Evolutionary conservation across 2,797 vertebrate species (phyloP).

Genomic region (Lithobates pipiens): DNA sequence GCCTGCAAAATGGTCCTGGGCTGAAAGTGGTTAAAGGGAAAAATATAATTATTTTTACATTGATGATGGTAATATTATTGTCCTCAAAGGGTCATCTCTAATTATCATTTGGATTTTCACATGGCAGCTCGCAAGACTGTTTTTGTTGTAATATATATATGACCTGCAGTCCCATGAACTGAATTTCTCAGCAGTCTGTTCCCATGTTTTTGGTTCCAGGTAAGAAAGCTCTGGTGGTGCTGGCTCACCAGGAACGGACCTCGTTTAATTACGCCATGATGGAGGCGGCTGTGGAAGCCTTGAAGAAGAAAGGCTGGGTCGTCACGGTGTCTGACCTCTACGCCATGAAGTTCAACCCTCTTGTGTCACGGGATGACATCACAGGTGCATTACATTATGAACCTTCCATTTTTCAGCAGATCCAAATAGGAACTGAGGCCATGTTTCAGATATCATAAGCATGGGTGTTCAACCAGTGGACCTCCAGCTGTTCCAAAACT

Average conservation of each 20-base stretch:
- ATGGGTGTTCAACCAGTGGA: too few species aligned
- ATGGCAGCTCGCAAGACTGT: too few species aligned
- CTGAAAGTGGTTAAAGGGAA: too few species aligned
- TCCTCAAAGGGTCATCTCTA: too few species aligned
- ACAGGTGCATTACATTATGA: constrained; percentile 66
- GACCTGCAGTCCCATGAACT: not conserved
- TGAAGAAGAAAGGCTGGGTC: constrained; percentile 72
- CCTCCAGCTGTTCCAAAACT: too few species aligned
- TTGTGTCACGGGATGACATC: constrained; percentile 80
- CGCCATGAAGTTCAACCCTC: constrained; percentile 79
- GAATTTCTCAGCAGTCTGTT: not conserved
- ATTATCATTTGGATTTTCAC: too few species aligned
- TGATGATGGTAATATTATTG: too few species aligned
- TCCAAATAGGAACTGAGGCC: not conserved
- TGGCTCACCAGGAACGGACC: constrained; percentile 76
- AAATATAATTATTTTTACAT: too few species aligned
- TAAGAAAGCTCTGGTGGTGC: constrained; percentile 76
- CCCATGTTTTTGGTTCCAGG: constrained; percentile 38
- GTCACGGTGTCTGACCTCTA: constrained; percentile 84
- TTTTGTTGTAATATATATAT: too few species aligned
- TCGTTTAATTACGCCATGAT: constrained; percentile 84
- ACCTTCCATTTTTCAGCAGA: not conserved
- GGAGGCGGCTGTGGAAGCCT: constrained; percentile 71
- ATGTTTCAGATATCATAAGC: too few species aligned
- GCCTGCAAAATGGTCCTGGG: too few species aligned